Conservation (phyloP, 1,140 invertebrate species). For the Drosophila lacertosa region DNA sequence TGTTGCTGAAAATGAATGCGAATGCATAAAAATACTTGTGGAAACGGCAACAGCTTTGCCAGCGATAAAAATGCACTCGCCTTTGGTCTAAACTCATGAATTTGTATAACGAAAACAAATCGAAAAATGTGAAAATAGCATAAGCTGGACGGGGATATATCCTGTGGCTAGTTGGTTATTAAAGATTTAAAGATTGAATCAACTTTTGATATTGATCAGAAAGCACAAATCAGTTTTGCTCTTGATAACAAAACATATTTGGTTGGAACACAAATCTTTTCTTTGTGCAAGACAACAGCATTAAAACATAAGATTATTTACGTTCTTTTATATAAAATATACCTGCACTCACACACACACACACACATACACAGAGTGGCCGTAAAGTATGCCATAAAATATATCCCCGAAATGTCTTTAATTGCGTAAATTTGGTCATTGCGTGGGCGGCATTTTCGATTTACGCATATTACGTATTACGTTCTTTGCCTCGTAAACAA, state of each 20-base stretch:
- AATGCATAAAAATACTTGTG: constrained; percentile 66
- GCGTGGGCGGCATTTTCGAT: constrained; percentile 60
- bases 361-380: background rate
- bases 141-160: too few species aligned
- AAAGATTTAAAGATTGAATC: too few species aligned
- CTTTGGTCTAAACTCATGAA: background rate
- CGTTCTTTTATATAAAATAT: constrained; percentile 10
- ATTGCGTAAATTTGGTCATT: constrained; percentile 68
- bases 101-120: background rate
- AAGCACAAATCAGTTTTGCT: background rate
- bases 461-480: constrained; percentile 45
- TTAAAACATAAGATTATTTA: constrained; percentile 5
- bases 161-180: too few species aligned
- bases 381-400: constrained; percentile 48
- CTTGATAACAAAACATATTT: too few species aligned
- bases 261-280: too few species aligned
- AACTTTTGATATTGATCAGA: too few species aligned
- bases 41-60: constrained; percentile 35
- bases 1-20: constrained; percentile 36
- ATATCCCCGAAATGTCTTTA: constrained; percentile 52
- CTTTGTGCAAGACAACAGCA: too few species aligned
- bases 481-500: constrained; percentile 68
- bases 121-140: too few species aligned
- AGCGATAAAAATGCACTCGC: constrained; percentile 22
- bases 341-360: constrained; percentile 19